Evolutionary conservation across 2,797 vertebrate species (phyloP).

Genomic region (Sebastes trivittatus): DNA sequence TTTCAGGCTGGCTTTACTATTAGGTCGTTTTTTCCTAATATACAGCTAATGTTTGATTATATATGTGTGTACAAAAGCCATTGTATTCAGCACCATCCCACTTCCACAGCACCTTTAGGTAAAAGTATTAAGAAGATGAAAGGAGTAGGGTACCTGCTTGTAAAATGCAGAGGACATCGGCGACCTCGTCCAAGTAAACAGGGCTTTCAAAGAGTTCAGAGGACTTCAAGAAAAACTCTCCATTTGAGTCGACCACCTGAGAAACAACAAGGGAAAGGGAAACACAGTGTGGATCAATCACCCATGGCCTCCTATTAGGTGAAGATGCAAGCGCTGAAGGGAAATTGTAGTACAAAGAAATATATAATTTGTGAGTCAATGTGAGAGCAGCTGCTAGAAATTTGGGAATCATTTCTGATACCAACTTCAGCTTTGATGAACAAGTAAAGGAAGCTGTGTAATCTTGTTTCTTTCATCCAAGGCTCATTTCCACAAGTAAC

Average conservation of each 20-base stretch:
- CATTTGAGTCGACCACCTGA: conserved; percentile 93
- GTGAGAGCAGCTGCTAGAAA: conserved; percentile 4
- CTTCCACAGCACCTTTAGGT: not conserved
- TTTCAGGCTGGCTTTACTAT: not conserved
- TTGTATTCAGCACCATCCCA: not conserved
- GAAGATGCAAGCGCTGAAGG: not conserved
- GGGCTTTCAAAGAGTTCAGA: conserved; percentile 98
- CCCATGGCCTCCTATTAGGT: not conserved
- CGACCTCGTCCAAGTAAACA: conserved; percentile 97
- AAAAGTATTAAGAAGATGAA: not conserved
- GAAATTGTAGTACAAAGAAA: not conserved
- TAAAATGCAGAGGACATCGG: conserved; percentile 98
- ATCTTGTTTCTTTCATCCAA: not conserved
- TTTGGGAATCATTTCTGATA: conserved; percentile 2
- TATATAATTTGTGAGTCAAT: not conserved
- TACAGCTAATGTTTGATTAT: not conserved
- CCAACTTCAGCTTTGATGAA: not conserved
- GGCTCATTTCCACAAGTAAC: not conserved
- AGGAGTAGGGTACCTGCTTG: conserved; percentile 90
- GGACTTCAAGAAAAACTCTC: conserved; percentile 96
- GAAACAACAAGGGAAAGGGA: conserved; percentile 24
- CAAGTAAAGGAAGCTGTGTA: not conserved
- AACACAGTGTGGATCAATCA: not conserved
- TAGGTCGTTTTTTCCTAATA: not conserved
- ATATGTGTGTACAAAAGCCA: not conserved